Conservation (phyloP, 1,140 invertebrate genomes). For the Nasonia vitripennis region DNA sequence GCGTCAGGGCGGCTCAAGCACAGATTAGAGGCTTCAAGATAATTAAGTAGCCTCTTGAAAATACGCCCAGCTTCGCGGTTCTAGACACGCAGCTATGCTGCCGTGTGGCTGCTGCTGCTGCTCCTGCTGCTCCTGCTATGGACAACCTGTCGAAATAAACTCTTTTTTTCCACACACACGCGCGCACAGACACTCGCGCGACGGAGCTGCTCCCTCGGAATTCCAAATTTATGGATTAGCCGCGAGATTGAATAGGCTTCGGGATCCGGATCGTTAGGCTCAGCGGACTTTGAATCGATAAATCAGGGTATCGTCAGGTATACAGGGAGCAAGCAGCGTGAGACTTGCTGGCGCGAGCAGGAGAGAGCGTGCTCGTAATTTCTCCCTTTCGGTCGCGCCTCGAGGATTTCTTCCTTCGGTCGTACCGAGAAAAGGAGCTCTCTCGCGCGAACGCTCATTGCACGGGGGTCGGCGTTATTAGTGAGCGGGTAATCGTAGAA, state of each 20-base stretch:
- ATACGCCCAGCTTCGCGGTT: conserved; percentile 64
- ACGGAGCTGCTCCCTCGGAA: not conserved
- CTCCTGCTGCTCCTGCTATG: conserved; percentile 1
- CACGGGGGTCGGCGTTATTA: conserved; percentile 65
- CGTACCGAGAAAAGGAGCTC: conserved; percentile 32
- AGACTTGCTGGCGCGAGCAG: conserved; percentile 5
- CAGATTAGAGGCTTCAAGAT: conserved; percentile 73
- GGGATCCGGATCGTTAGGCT: conserved; percentile 24
- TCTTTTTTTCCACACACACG: not conserved
- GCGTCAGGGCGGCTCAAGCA: conserved; percentile 64
- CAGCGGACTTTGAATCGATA: conserved; percentile 40
- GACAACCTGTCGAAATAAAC: conserved; percentile 44
- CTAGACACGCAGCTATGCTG: not conserved
- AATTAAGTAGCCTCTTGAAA: conserved; percentile 75
- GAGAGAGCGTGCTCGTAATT: conserved; percentile 39
- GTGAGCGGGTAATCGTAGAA: conserved; percentile 68
- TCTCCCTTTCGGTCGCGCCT: conserved; percentile 28
- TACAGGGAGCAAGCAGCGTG: conserved; percentile 6
- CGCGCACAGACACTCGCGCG: too few relatives aligned
- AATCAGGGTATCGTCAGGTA: conserved; percentile 50
- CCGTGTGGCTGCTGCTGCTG: not conserved
- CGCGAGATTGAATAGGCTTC: conserved; percentile 2
- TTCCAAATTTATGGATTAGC: conserved; percentile 45
- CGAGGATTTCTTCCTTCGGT: conserved; percentile 34
- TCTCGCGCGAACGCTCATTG: conserved; percentile 13